Percentiles rank a stretch among this genome's conserved stretches.
phyloP scores from a whole-genome alignment of 1,140 invertebrate species.

The Plodia interpunctella region DNA sequence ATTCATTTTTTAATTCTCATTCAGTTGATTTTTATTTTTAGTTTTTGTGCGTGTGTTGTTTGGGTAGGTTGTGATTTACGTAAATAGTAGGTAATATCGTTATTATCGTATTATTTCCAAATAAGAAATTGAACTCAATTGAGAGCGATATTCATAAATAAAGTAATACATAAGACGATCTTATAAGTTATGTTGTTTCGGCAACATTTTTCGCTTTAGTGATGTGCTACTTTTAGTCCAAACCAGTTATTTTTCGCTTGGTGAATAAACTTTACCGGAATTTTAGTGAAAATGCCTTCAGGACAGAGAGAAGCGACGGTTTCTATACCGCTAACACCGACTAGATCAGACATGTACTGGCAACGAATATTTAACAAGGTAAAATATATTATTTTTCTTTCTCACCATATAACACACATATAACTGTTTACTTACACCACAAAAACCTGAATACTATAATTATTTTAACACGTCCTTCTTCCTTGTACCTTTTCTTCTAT shows the following conservation, averaged over 20 bases:
- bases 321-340: slow-evolving; percentile 65
- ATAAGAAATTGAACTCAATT: not conserved
- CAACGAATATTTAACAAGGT: slow-evolving; percentile 70
- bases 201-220: slow-evolving; percentile 7
- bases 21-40: slow-evolving; percentile 26
- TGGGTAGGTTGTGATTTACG: not conserved
- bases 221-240: slow-evolving; percentile 27
- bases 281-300: slow-evolving; percentile 56
- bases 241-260: slow-evolving; percentile 8
- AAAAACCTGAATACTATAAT: no score
- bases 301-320: slow-evolving; percentile 56
- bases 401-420: no score
- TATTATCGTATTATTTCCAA: not conserved
- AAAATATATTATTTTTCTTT: slow-evolving; percentile 27
- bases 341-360: slow-evolving; percentile 67
- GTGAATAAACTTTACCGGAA: slow-evolving; percentile 2
- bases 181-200: not conserved
- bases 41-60: slow-evolving; percentile 8
- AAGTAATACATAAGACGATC: not conserved
- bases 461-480: no score
- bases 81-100: not conserved
- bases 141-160: not conserved
- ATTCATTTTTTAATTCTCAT: slow-evolving; percentile 11
- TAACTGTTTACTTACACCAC: no score
- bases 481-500: not conserved